Percentiles rank a stretch among this genome's conserved stretches.
These are phyloP conservation scores for Melanotaenia pygmaea DNA, from an alignment of 2,797 vertebrate species.

Conservation along the genomic window DNA sequence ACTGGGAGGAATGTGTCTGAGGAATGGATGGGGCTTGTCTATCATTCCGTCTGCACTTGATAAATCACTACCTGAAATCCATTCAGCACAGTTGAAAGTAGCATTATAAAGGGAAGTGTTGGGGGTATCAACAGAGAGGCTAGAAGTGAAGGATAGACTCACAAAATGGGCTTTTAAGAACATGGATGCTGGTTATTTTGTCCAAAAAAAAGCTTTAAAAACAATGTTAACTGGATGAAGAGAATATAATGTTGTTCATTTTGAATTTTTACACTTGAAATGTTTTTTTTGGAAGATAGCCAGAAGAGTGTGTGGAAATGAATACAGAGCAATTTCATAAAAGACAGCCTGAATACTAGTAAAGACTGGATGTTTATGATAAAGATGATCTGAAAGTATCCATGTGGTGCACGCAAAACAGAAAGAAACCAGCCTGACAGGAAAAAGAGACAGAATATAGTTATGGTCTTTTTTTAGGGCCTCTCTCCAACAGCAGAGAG, in stretches of 20 bases:
- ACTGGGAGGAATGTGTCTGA: constrained; percentile 33
- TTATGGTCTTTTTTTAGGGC: constrained; percentile 24
- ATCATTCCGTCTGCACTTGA: constrained; percentile 38
- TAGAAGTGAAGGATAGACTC: neutral
- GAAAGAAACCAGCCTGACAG: constrained; percentile 43
- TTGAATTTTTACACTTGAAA: constrained; percentile 11
- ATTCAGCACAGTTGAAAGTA: constrained; percentile 30
- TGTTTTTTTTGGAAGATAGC: neutral
- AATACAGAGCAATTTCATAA: constrained; percentile 19
- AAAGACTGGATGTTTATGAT: constrained; percentile 14
- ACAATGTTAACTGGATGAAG: constrained; percentile 21
- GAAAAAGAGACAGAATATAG: constrained; percentile 23
- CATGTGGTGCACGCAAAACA: neutral
- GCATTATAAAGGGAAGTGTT: constrained; percentile 34
- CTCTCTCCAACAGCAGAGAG: constrained; percentile 48
- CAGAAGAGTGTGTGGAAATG: neutral
- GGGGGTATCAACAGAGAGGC: constrained; percentile 16
- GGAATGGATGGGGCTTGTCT: constrained; percentile 34
- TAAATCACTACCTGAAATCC: constrained; percentile 62
- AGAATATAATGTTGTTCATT: neutral
- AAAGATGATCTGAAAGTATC: constrained; percentile 5
- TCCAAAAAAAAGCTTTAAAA: constrained; percentile 16
- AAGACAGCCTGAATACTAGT: constrained; percentile 3
- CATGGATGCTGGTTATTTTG: constrained; percentile 4
- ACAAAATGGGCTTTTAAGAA: constrained; percentile 6